phyloP scores from a whole-genome alignment of 2,113 vertebrate genomes.

The Ctenodactylus gundi region DNA sequence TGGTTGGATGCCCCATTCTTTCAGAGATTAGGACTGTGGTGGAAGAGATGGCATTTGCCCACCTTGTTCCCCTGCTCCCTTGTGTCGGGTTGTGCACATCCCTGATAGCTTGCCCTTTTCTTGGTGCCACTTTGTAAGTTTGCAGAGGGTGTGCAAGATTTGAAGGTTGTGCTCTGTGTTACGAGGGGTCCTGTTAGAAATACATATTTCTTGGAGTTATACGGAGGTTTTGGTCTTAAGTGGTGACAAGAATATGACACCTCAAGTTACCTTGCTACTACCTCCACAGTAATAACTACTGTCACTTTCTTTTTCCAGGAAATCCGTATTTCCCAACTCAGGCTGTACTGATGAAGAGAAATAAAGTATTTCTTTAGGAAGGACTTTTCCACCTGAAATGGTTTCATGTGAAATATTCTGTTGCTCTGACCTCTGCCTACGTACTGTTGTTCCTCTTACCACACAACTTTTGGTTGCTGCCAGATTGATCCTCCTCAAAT shows the following conservation, averaged over 20 bases:
- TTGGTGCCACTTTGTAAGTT: not conserved
- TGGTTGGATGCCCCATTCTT: not conserved
- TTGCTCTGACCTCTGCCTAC: not conserved
- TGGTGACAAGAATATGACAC: not conserved
- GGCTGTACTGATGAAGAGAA: not conserved
- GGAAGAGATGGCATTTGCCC: conserved; percentile 13
- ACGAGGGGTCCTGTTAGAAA: not conserved
- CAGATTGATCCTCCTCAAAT: not conserved
- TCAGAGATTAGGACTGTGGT: not conserved
- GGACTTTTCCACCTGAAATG: not conserved
- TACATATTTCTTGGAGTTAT: not conserved
- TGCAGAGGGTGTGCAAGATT: conserved; percentile 4
- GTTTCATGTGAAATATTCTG: conserved; percentile 6
- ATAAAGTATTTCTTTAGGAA: conserved; percentile 17
- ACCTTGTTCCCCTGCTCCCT: fast-evolving
- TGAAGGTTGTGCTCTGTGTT: not conserved
- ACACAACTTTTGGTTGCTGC: not conserved
- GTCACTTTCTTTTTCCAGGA: not conserved
- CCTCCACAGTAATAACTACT: not conserved
- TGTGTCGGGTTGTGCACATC: conserved; percentile 40
- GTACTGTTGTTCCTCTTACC: too few species aligned
- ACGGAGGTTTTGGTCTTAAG: not conserved
- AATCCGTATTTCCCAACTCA: not conserved
- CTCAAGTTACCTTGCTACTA: not conserved
- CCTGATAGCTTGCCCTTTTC: conserved; percentile 39